phyloP scores from a whole-genome alignment of 2,797 vertebrate genomes.

The Novumbra hubbsi region DNA sequence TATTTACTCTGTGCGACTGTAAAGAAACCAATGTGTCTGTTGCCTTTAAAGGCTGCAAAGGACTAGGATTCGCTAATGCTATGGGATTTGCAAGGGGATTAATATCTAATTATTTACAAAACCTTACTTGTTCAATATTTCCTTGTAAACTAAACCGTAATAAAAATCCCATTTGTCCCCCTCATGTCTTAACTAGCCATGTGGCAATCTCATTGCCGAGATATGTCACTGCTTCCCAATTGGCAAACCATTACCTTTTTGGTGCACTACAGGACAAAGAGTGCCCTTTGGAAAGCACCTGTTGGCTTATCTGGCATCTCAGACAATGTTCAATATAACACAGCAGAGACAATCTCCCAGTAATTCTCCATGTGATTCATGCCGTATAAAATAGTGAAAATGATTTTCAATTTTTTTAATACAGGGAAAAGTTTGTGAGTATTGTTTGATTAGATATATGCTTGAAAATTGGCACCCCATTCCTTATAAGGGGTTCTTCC shows the following conservation, averaged over 20 bases:
- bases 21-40: not conserved
- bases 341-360: constrained; percentile 44
- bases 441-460: not conserved
- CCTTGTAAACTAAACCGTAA: not conserved
- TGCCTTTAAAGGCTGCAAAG: not conserved
- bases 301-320: constrained; percentile 1
- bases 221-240: not conserved
- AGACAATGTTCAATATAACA: constrained; percentile 25
- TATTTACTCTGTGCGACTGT: not conserved
- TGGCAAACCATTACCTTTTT: not conserved
- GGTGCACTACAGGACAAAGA: not conserved
- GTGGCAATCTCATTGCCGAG: not conserved
- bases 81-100: not conserved
- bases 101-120: not conserved
- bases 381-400: constrained; percentile 1
- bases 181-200: not conserved
- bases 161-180: not conserved
- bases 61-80: not conserved
- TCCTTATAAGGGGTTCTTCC: too few relatives aligned
- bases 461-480: too few relatives aligned
- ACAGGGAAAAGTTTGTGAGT: not conserved
- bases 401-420: not conserved
- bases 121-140: not conserved
- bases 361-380: not conserved
- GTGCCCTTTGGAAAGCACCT: not conserved